Percentiles rank a stretch among this genome's conserved stretches.
These are phyloP conservation scores for Drosophila orosa DNA, from an alignment of 1,140 invertebrate species.

Conservation along the genomic window DNA sequence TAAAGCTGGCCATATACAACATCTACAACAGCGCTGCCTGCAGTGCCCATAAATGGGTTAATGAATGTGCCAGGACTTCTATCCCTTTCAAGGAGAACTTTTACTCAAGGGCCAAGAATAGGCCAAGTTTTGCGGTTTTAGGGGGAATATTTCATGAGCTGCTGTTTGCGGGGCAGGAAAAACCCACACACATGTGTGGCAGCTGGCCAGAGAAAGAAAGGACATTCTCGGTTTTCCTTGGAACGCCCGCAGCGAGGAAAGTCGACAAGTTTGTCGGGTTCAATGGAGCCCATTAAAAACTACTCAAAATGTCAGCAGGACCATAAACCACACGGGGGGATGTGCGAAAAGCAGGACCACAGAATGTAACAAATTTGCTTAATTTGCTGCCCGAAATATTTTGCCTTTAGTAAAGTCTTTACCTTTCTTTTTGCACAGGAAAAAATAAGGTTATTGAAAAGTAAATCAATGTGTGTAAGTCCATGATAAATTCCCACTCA, in stretches of 20 bases:
- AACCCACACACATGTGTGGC: slow-evolving; percentile 13
- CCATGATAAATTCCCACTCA: not conserved
- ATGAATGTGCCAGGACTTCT: slow-evolving; percentile 45
- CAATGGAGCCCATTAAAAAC: slow-evolving; percentile 71
- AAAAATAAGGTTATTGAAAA: not conserved
- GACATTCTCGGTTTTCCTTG: slow-evolving; percentile 20
- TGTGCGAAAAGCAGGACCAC: slow-evolving; percentile 11
- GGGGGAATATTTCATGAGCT: slow-evolving; percentile 25
- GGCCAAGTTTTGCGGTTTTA: slow-evolving; percentile 41
- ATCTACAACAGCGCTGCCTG: slow-evolving; percentile 44
- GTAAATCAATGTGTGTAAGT: not conserved
- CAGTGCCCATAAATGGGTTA: slow-evolving; percentile 62
- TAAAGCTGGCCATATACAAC: slow-evolving; percentile 44
- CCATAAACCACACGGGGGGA: slow-evolving; percentile 32
- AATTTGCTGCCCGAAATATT: slow-evolving; percentile 41
- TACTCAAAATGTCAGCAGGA: slow-evolving; percentile 77
- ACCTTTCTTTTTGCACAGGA: slow-evolving; percentile 1
- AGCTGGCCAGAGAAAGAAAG: slow-evolving; percentile 38
- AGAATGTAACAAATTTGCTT: slow-evolving; percentile 69
- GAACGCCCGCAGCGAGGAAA: slow-evolving; percentile 58
- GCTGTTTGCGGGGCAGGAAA: not conserved
- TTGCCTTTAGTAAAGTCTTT: not conserved
- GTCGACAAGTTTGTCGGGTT: slow-evolving; percentile 61
- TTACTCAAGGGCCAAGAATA: slow-evolving; percentile 7
- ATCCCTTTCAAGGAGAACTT: not conserved